Evolutionary conservation across 2,888 invertebrate genomes (phyloP).

Genomic region (Hartigia nigra): DNA sequence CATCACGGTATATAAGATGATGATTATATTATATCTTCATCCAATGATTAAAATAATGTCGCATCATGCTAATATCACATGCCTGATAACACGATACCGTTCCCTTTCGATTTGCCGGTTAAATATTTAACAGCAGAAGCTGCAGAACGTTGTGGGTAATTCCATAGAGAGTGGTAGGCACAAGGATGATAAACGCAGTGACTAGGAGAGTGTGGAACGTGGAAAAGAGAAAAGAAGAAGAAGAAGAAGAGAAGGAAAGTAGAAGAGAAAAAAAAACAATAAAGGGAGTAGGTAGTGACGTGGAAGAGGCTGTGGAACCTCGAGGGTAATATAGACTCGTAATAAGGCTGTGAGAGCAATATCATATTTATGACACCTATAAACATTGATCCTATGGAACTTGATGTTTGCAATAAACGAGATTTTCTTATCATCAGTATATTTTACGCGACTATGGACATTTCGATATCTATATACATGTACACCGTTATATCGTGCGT

Average conservation of each 20-base stretch:
- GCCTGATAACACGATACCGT: neutral
- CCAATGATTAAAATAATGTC: neutral
- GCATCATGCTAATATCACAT: neutral
- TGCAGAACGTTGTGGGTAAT: neutral
- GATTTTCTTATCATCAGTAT: conserved; percentile 39
- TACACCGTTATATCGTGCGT: neutral
- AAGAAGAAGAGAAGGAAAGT: neutral
- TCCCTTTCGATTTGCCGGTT: neutral
- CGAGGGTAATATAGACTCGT: conserved; percentile 40
- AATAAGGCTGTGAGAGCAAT: conserved; percentile 45
- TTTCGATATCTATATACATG: conserved; percentile 15
- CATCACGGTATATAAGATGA: neutral
- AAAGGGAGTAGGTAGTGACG: neutral
- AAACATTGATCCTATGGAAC: conserved; percentile 41
- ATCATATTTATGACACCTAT: conserved; percentile 45
- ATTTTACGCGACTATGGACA: neutral
- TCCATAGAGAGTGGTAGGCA: neutral
- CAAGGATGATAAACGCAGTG: neutral
- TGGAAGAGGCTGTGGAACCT: conserved; percentile 23
- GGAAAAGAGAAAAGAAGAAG: neutral
- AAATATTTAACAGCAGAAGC: neutral
- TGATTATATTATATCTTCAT: neutral
- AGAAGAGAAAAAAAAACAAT: conserved; percentile 14
- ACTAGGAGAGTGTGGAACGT: neutral
- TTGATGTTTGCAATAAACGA: conserved; percentile 43